These are phyloP conservation scores for Coptodon rendalli DNA, from an alignment of 2,113 vertebrate genomes.

Conservation along the genomic window DNA sequence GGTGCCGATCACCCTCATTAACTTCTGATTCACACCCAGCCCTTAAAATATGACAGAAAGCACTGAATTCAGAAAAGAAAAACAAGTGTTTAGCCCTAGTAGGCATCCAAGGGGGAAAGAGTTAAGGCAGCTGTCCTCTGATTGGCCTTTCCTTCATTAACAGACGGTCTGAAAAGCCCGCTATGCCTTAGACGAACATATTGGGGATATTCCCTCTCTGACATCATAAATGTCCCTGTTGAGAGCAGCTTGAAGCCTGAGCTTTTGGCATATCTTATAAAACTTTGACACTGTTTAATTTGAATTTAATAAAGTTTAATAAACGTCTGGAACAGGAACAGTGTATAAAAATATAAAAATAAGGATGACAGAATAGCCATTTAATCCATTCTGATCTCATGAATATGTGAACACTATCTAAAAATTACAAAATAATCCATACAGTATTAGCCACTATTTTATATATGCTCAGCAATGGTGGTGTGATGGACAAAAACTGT, in stretches of 20 bases:
- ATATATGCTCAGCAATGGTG: neutral
- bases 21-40: fast-evolving
- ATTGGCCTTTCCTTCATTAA: neutral
- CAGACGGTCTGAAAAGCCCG: neutral
- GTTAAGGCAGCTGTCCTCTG: neutral
- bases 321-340: fast-evolving
- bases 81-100: neutral
- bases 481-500: neutral
- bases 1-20: neutral
- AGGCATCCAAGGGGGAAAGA: neutral
- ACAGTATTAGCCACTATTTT: neutral
- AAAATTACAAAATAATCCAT: neutral
- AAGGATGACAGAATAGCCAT: neutral
- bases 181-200: neutral
- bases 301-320: neutral
- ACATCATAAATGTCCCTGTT: neutral
- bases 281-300: neutral
- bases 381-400: neutral
- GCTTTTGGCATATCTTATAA: neutral
- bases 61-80: neutral
- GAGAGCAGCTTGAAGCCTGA: neutral
- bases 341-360: neutral
- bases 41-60: neutral
- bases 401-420: neutral
- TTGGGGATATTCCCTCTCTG: neutral